Conservation (phyloP, 2,113 vertebrate genomes). For the Hypanus sabinus region DNA sequence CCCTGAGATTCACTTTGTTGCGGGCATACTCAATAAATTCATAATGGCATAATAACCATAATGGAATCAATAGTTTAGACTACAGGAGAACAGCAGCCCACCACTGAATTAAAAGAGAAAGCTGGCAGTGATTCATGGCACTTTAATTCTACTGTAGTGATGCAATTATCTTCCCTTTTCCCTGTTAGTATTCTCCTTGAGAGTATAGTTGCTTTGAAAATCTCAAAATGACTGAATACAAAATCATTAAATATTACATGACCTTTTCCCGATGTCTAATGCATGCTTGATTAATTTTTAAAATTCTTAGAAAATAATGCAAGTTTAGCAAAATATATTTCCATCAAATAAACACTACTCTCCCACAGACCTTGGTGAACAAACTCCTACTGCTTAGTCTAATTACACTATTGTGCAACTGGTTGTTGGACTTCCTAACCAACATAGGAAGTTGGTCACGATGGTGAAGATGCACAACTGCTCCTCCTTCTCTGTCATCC, state of each 20-base stretch:
- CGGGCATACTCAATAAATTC: no score
- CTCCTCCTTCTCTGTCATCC: no score
- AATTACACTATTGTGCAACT: no score
- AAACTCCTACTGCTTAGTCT: no score
- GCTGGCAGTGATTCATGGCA: not conserved
- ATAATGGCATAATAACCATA: no score
- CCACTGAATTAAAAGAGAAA: not conserved
- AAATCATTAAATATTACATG: constrained; percentile 32
- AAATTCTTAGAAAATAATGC: not conserved
- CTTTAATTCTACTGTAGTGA: not conserved
- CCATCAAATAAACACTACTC: not conserved
- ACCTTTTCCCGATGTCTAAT: constrained; percentile 15
- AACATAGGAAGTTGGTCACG: no score
- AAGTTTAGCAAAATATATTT: not conserved
- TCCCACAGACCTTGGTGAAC: no score
- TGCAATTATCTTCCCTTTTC: not conserved
- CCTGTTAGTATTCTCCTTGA: not conserved
- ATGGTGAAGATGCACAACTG: no score
- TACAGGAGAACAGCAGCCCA: not conserved
- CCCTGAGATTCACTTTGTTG: no score
- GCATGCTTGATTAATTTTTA: not conserved
- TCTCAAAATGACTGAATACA: not conserved
- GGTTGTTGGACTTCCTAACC: no score
- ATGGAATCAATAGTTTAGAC: not conserved
- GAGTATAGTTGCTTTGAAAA: not conserved